Base-by-base conservation (phyloP, 2,113 vertebrate species). In the Drymodes brunneopygia region DNA sequence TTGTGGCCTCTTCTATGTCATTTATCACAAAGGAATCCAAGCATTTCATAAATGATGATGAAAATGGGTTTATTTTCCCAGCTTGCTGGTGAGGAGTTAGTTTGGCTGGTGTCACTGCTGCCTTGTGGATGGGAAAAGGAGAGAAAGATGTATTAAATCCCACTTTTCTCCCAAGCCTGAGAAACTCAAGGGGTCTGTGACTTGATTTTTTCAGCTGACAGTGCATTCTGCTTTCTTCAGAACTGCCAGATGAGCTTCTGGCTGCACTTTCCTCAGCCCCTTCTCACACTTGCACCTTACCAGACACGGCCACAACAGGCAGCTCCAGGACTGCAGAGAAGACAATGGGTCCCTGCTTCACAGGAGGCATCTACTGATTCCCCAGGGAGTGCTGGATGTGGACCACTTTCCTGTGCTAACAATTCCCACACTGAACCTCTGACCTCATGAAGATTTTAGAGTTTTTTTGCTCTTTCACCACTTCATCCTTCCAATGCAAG, bases 11-110 rank as follows among this genome's bases (percentile, higher is more conserved):
- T 66, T 81, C 80, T 79, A 42, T 60, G 61, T n/a, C 33, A 78
- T 94, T 91, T 94, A 79, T 86, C 89, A 95, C 28, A 90, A 92
- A 60, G 35, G 48, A 94, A 95, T 75, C 86, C 61, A 81, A 84
- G 81, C 44, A 66, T 92, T 91, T 95, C 18, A 64, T 74, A 91
- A 94, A 84, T 67, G 25, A 86, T 84, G 33, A 84, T 87, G 93
- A 89, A 89, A 95, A 92, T 65, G 48, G 23, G 45, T 69, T 86
- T 89, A 81, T 94, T 94, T 95, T 87, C 77, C 72, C 77, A 89
- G 20, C 48, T 57, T 67, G 24, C 61, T 71, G 61, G 22, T 72
- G n/a, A 95, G 57, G 57, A 74, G 35, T 78, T 67, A 79, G 69
- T 79, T 91, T 90, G 81, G 12, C 44, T 84, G 36, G 57, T 83